These are phyloP conservation scores for Polymixis flavicincta DNA, from an alignment of 2,888 invertebrate species.

Conservation along the genomic window DNA sequence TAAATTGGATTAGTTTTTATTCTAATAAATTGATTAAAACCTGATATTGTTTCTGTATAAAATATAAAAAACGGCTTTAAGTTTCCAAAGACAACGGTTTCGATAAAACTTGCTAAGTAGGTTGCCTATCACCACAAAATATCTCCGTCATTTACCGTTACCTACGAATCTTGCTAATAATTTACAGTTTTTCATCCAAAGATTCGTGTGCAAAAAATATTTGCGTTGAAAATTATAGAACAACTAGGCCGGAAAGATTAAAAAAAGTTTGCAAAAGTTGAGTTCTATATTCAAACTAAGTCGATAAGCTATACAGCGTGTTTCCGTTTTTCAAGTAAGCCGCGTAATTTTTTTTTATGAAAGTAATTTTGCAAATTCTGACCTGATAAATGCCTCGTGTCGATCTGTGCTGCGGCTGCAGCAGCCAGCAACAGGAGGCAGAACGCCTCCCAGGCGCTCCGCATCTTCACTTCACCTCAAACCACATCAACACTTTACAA, in stretches of 20 bases:
- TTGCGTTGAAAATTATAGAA: background rate
- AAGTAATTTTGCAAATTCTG: slow-evolving; percentile 51
- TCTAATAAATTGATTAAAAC: slow-evolving; percentile 16
- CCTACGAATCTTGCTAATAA: slow-evolving; percentile 19
- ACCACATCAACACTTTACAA: slow-evolving; percentile 86
- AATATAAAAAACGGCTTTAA: slow-evolving; percentile 10
- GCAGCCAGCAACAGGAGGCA: slow-evolving; percentile 83
- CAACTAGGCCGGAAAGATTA: background rate
- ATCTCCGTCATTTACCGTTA: slow-evolving; percentile 57
- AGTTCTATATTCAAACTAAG: slow-evolving; percentile 22
- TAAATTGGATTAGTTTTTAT: background rate
- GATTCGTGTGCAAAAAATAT: slow-evolving; percentile 7
- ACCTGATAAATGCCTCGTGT: slow-evolving; percentile 89
- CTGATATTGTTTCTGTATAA: slow-evolving; percentile 17
- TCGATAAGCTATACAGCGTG: background rate
- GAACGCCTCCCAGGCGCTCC: slow-evolving; percentile 88
- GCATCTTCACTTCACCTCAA: slow-evolving; percentile 84
- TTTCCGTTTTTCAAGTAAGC: background rate
- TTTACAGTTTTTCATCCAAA: slow-evolving; percentile 13
- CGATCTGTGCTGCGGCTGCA: slow-evolving; percentile 81
- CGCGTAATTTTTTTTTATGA: background rate
- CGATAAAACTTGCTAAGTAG: slow-evolving; percentile 57
- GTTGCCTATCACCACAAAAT: slow-evolving; percentile 53
- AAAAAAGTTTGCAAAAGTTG: slow-evolving; percentile 21
- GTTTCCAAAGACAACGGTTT: slow-evolving; percentile 44